phyloP scores from a whole-genome alignment of 2,113 vertebrate genomes.

The Brachypteracias leptosomus region DNA sequence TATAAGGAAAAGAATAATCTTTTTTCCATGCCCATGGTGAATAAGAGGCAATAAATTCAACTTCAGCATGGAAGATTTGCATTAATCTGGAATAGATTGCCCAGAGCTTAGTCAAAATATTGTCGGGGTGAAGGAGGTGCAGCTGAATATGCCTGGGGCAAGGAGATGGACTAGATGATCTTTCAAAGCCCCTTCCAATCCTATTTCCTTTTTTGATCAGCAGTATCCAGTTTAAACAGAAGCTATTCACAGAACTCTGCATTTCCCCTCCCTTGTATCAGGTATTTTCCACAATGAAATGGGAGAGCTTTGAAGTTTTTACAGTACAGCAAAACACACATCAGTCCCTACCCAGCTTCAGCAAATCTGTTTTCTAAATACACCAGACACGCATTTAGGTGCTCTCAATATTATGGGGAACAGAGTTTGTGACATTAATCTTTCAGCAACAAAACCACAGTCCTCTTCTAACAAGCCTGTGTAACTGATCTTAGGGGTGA shows the following conservation, averaged over 20 bases:
- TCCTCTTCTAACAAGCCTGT: background rate
- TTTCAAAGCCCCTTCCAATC: background rate
- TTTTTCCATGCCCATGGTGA: conserved; percentile 6
- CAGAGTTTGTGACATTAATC: background rate
- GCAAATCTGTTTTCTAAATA: background rate
- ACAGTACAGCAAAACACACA: background rate
- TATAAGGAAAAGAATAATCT: conserved; percentile 3
- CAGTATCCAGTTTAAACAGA: background rate
- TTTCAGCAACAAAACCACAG: background rate
- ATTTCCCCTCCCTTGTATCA: background rate
- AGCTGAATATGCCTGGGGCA: background rate
- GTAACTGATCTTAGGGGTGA: background rate
- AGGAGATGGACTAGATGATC: conserved; percentile 2
- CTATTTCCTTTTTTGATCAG: conserved; percentile 6
- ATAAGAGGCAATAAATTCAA: conserved; percentile 3
- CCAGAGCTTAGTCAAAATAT: background rate
- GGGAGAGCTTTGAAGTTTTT: background rate
- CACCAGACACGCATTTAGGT: background rate
- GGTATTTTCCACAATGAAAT: background rate
- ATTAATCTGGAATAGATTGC: conserved; percentile 8
- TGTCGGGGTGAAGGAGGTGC: background rate
- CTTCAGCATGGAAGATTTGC: background rate
- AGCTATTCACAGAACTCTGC: background rate
- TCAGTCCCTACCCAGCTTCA: background rate
- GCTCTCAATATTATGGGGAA: background rate